Conservation (phyloP, 2,888 invertebrate species). For the Selenia dentaria region DNA sequence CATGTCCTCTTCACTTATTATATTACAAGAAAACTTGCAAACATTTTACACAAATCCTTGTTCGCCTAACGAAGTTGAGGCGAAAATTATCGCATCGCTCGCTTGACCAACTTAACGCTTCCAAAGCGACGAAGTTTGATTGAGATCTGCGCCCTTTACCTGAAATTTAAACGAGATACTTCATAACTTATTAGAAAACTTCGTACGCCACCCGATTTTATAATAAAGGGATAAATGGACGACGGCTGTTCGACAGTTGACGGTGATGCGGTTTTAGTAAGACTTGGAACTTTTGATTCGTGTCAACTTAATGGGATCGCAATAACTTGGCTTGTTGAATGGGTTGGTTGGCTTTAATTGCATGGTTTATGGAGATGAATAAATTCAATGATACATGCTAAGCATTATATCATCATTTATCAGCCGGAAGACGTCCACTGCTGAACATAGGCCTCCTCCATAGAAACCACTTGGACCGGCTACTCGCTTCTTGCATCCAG, state of each 20-base stretch:
- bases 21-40: too few relatives aligned
- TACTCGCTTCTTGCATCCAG: too few relatives aligned
- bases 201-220: conserved; percentile 48
- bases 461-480: too few relatives aligned
- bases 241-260: conserved; percentile 26
- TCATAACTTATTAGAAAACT: conserved; percentile 67
- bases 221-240: conserved; percentile 60
- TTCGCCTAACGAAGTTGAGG: conserved; percentile 38
- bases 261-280: conserved; percentile 45
- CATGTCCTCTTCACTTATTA: too few relatives aligned
- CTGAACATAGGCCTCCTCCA: too few relatives aligned
- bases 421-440: too few relatives aligned
- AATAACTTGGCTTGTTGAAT: too few relatives aligned
- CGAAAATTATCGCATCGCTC: conserved; percentile 55
- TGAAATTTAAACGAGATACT: conserved; percentile 66
- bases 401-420: too few relatives aligned
- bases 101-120: conserved; percentile 56
- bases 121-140: conserved; percentile 66
- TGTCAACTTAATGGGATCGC: conserved; percentile 20
- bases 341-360: conserved; percentile 2
- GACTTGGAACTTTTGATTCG: conserved; percentile 18
- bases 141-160: conserved; percentile 64
- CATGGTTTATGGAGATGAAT: too few relatives aligned
- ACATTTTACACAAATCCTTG: too few relatives aligned
- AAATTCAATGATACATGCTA: too few relatives aligned